Conservation (phyloP, 2,113 vertebrate genomes). For the Hassar affinis region DNA sequence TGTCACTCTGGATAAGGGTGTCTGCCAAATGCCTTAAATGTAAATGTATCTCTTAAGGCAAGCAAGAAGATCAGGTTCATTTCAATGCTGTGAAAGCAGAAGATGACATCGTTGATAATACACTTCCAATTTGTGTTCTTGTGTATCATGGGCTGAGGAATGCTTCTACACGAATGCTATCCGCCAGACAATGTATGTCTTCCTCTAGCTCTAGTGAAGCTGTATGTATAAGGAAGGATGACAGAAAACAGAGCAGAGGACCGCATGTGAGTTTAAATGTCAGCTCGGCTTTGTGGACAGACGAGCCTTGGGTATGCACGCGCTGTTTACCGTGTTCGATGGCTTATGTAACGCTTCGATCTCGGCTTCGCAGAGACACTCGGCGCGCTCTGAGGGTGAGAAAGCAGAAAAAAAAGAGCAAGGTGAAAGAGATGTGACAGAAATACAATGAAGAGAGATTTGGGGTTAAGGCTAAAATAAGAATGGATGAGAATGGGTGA, state of each 20-base stretch:
- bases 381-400: neutral
- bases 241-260: neutral
- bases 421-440: conserved; percentile 13
- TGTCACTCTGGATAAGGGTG: no score
- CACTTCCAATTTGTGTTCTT: neutral
- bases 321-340: conserved; percentile 16
- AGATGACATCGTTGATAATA: neutral
- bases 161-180: neutral
- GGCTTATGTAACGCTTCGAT: conserved; percentile 30
- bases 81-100: neutral
- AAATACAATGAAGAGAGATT: conserved; percentile 15
- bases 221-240: neutral
- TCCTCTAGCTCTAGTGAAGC: neutral
- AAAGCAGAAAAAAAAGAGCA: neutral
- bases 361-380: neutral
- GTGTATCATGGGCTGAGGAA: neutral
- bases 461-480: neutral
- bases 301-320: neutral
- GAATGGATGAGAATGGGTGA: neutral
- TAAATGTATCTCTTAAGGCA: neutral
- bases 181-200: neutral
- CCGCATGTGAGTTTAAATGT: conserved; percentile 13
- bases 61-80: neutral
- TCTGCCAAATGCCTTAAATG: no score
- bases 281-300: conserved; percentile 10